Conservation (phyloP, 2,113 vertebrate species). For the Brachyistius frenatus region DNA sequence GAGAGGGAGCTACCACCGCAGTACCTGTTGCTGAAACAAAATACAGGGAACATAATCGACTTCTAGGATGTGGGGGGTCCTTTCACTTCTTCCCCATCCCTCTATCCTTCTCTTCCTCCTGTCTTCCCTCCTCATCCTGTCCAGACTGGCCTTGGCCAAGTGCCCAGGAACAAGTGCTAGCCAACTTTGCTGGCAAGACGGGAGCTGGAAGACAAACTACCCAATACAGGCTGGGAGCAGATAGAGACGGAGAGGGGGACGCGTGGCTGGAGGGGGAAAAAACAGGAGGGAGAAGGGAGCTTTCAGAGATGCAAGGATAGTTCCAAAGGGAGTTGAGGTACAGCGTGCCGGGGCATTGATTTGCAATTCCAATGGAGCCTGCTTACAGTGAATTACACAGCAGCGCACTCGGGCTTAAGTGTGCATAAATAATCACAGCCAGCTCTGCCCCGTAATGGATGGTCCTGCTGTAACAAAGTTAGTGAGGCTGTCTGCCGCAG, state of each 20-base stretch:
- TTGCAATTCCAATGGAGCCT: slow-evolving; percentile 85
- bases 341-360: slow-evolving; percentile 71
- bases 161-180: slow-evolving; percentile 66
- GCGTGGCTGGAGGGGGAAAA: slow-evolving; percentile 9
- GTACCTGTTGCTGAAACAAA: slow-evolving; percentile 49
- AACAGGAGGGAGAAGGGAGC: slow-evolving; percentile 27
- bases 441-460: slow-evolving; percentile 67
- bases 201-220: slow-evolving; percentile 72
- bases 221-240: slow-evolving; percentile 59
- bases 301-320: slow-evolving; percentile 51
- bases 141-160: slow-evolving; percentile 59
- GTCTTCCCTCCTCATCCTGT: slow-evolving; percentile 27
- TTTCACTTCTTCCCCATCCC: not conserved
- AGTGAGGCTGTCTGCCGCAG: slow-evolving; percentile 49
- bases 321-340: slow-evolving; percentile 67
- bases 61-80: not conserved
- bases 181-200: slow-evolving; percentile 45
- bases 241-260: slow-evolving; percentile 62
- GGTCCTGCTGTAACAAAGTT: slow-evolving; percentile 75
- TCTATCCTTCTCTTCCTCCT: not conserved
- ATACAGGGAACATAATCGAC: slow-evolving; percentile 15
- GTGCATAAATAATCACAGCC: slow-evolving; percentile 83
- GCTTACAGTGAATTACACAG: slow-evolving; percentile 85
- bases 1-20: accelerated
- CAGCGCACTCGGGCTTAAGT: slow-evolving; percentile 77